Base-by-base conservation (phyloP, 2,888 invertebrate genomes). In the Morpho helenor region DNA sequence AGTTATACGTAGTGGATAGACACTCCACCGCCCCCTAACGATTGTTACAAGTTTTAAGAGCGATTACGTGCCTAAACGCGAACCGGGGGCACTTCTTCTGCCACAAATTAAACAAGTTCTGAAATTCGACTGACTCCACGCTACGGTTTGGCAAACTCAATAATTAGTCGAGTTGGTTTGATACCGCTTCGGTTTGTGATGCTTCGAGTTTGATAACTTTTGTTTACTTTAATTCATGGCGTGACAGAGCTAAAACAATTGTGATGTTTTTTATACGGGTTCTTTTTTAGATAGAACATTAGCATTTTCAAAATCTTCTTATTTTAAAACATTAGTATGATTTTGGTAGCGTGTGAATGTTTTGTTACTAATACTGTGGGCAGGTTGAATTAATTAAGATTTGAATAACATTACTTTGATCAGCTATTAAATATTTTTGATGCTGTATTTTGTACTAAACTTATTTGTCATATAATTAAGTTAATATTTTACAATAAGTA, bases 81-180 rank as follows among this genome's bases (percentile, higher is more conserved):
- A 69, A 66, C 63, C 62, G 63, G 75, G 72, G 73, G 74, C 79
- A 77, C 78, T 80, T 76, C 78, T 79, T 79, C 71, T 63, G 66
- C 83, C 84, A 73, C 88, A 87, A 88, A 89, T 88, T 88, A 87
- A 84, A 85, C 85, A 88, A 90, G 79, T 89, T 87, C 68, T 70
- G 69, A 75, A 79, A 80, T 77, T 71, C 74, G 69, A 77, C 74
- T 66, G 68, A 69, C 68, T 70, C 23, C 47, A 42, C 54, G 68
- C 67, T 70, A 68, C 68, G 67, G 63, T 68, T 62, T 67, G 68
- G 60, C 65, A 73, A 79, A 82, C 79, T 85, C 84, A 77, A 81
- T 85, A 84, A 86, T 86, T 87, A 84, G 84, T 86, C 86, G 68
- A 79, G 67, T 67, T 69, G 70, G 66, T 65, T 66, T 62, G 67